Percentiles rank a stretch among this genome's conserved stretches.
phyloP scores from a whole-genome alignment of 2,888 invertebrate species.

The Spodoptera picta region DNA sequence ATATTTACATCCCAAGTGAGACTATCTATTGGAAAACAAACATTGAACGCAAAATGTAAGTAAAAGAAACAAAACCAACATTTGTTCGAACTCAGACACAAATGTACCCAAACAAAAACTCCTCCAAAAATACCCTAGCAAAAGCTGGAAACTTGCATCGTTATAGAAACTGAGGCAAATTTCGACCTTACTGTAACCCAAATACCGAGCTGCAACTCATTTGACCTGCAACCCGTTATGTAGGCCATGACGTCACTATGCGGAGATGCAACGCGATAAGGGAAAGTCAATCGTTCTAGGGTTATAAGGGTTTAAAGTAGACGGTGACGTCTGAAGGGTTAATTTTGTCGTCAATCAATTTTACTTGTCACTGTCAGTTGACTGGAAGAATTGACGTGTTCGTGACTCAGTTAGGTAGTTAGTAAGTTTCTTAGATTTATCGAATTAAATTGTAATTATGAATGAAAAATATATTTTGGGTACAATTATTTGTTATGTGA shows the following conservation, averaged over 20 bases:
- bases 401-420: too few species aligned
- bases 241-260: constrained; percentile 62
- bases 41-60: too few species aligned
- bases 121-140: constrained; percentile 21
- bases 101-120: constrained; percentile 22
- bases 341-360: not conserved
- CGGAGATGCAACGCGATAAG: constrained; percentile 54
- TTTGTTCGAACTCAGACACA: constrained; percentile 5
- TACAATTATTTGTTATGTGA: too few species aligned
- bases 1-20: too few species aligned
- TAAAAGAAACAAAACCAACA: not conserved
- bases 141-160: constrained; percentile 43
- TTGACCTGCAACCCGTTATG: constrained; percentile 57
- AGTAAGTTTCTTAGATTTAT: too few species aligned
- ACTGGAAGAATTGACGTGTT: too few species aligned
- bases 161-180: constrained; percentile 34
- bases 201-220: constrained; percentile 54
- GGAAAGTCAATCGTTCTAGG: constrained; percentile 47
- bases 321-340: constrained; percentile 9
- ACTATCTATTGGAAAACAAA: too few species aligned
- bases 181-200: constrained; percentile 53
- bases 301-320: constrained; percentile 4
- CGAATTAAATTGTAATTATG: not conserved
- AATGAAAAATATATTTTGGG: not conserved
- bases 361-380: too few species aligned